Evolutionary conservation across 30 jellyfish, hydroid and myxozoan species (phyloP), one percentile per base, ranked within the genome.

Genomic region (Aurelia sp.): DNA sequence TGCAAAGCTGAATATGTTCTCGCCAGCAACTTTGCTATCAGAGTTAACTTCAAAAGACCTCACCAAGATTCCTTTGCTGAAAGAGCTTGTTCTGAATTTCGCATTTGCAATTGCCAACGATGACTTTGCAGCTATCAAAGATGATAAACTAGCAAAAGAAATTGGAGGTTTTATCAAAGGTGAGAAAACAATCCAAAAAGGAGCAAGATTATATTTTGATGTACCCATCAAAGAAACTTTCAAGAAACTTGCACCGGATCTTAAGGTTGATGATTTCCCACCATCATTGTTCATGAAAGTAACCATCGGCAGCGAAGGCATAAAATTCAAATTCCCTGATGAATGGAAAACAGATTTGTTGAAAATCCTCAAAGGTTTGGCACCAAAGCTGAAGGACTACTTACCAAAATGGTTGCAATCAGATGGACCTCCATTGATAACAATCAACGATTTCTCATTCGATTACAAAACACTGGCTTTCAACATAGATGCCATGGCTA

Each of bases 301-400:
- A 1, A 48, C 73, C 17, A 83, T 90, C 40, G 75, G 71, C 48
- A 66, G 61, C 8, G 90, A 78, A 33, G 91, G 87, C 24, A 87
- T 90, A 33, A 60, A 59, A 21, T 90, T 82, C 80, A 76, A 73
- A 40, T 90, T 90, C 53, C 97, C 97, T 11, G 97, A 89, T 17
- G 88, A 74, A 13, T 71, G 89, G 89, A 84, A 76, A 76, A 35
- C 88, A 9, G 94, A 83, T 68, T 48, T 90, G 88, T 22, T 90
- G 76, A 67, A 90, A 48, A 71, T 77, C 21, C 86, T 90, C 44
- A 68, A 70, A 72, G 97, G 96, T 11, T 44, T 90, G 17, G 87
- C 92, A 18, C 97, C 97, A 13, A 90, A 90, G 44, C 51, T 90
- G 68, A 84, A 84, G 50, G 97, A 90, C 21, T 38, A 30, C 21